These are phyloP conservation scores for Aeoliscus strigatus DNA, from an alignment of 2,797 vertebrate species.

Conservation along the genomic window DNA sequence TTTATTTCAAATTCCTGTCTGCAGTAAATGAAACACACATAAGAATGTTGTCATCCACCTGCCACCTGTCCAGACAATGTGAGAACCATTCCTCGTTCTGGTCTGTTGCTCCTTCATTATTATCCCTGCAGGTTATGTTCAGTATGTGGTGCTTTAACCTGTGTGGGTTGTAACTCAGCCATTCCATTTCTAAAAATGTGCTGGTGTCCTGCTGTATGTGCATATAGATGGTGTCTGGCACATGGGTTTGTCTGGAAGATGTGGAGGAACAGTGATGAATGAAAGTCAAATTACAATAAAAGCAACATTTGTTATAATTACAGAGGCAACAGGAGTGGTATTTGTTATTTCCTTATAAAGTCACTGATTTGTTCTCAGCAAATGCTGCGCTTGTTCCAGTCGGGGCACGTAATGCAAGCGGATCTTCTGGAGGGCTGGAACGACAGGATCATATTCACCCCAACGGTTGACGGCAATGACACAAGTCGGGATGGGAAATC, in stretches of 20 bases:
- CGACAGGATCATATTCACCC: no score
- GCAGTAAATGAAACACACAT: neutral
- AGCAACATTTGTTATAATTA: no score
- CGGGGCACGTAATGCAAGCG: no score
- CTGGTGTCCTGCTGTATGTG: constrained; percentile 13
- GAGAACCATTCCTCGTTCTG: constrained; percentile 1
- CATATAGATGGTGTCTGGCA: constrained; percentile 6
- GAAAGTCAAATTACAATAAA: no score
- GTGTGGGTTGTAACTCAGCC: constrained; percentile 18
- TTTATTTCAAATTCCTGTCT: neutral
- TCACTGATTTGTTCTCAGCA: no score
- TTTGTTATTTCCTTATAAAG: no score
- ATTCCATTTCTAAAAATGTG: constrained; percentile 24
- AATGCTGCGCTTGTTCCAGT: no score
- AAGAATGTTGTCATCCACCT: neutral
- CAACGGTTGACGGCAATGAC: no score
- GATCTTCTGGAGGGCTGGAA: no score
- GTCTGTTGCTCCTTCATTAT: neutral
- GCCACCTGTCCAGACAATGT: neutral
- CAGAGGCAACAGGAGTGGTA: no score
- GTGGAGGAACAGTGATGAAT: no score
- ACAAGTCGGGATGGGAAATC: no score
- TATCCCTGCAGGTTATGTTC: neutral
- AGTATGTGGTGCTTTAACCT: constrained; percentile 14
- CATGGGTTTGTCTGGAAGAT: neutral